Conservation (phyloP, 2,888 invertebrate genomes). For the Clostera curtula region DNA sequence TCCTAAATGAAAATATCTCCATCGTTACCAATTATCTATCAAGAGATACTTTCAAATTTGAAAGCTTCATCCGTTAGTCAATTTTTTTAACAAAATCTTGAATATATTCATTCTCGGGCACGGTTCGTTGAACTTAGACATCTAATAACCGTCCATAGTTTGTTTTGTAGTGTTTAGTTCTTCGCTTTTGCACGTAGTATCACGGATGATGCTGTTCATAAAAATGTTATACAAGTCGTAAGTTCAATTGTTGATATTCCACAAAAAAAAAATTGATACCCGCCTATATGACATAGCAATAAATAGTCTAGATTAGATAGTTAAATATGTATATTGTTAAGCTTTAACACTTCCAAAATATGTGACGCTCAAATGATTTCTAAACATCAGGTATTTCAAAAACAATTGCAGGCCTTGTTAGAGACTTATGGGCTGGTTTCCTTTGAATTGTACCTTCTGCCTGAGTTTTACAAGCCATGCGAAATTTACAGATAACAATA, state of each 20-base stretch:
- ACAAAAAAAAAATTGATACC: slow-evolving; percentile 61
- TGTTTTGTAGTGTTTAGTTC: slow-evolving; percentile 23
- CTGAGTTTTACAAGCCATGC: too few relatives aligned
- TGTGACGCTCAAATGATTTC: slow-evolving; percentile 34
- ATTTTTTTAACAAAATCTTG: slow-evolving; percentile 14
- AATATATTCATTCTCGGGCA: slow-evolving; percentile 18
- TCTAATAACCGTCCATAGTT: slow-evolving; percentile 51
- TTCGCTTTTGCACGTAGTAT: slow-evolving; percentile 24
- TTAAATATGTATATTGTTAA: slow-evolving; percentile 54
- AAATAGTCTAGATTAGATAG: slow-evolving; percentile 70
- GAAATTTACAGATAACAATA: too few relatives aligned
- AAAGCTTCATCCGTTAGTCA: too few relatives aligned
- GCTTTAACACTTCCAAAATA: slow-evolving; percentile 48
- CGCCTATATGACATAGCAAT: slow-evolving; percentile 74
- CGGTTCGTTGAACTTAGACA: slow-evolving; percentile 33
- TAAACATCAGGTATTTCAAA: background rate
- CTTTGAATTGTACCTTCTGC: too few relatives aligned
- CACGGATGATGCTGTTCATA: slow-evolving; percentile 1
- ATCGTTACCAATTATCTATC: too few relatives aligned
- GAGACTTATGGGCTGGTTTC: too few relatives aligned
- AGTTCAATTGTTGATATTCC: slow-evolving; percentile 51
- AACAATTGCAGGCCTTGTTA: background rate
- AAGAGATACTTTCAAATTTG: too few relatives aligned
- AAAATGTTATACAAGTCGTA: slow-evolving; percentile 23
- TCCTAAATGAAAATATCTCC: too few relatives aligned